Conservation (phyloP, 2,797 vertebrate species). For the Diceros bicornis region DNA sequence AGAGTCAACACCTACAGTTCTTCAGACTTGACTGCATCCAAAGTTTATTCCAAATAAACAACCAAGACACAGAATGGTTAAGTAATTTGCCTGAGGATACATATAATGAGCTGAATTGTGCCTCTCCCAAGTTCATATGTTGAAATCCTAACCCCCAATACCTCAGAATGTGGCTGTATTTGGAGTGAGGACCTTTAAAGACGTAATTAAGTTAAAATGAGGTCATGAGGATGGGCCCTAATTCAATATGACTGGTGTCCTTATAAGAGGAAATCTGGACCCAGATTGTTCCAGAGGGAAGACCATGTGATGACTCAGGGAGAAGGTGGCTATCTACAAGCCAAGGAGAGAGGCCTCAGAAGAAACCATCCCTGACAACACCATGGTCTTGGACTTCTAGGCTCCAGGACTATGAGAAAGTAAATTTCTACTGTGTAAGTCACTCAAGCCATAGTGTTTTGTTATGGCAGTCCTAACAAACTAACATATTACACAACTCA, state of each 20-base stretch:
- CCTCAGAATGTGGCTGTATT: neutral
- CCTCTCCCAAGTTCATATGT: neutral
- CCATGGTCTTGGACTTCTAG: neutral
- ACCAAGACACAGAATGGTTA: neutral
- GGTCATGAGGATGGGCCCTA: neutral
- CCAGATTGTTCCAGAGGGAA: neutral
- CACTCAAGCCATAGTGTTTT: neutral
- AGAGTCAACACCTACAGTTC: neutral
- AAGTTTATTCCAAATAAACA: neutral
- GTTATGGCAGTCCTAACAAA: neutral
- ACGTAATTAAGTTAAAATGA: neutral
- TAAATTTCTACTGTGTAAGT: neutral
- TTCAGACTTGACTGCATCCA: neutral
- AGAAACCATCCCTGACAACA: neutral
- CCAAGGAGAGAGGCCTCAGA: neutral
- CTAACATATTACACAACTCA: accelerated
- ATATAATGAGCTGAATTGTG: neutral
- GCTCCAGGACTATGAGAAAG: neutral
- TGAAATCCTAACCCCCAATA: neutral
- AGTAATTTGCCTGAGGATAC: neutral
- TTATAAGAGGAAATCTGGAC: neutral
- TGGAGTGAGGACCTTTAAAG: neutral
- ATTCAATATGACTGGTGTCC: neutral
- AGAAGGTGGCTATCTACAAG: neutral
- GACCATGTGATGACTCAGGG: neutral